These are phyloP conservation scores for Diceros bicornis DNA, from an alignment of 2,797 vertebrate genomes.

Conservation along the genomic window DNA sequence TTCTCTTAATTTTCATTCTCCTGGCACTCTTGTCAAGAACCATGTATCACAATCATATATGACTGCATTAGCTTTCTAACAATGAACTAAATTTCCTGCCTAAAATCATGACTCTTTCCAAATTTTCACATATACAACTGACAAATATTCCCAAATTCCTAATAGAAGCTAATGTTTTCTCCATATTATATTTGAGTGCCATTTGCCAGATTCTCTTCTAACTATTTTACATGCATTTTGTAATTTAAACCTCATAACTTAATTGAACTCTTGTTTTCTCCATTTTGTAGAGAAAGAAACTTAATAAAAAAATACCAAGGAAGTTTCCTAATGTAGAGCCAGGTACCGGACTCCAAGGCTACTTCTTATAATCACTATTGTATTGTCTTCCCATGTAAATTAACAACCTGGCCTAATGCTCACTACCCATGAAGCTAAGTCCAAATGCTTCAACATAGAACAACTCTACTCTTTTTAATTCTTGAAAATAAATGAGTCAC, in stretches of 20 bases:
- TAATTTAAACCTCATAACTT: not conserved
- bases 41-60: not conserved
- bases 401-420: not conserved
- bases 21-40: not conserved
- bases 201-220: constrained; percentile 51
- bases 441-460: not conserved
- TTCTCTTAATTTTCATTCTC: not conserved
- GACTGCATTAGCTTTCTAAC: not conserved
- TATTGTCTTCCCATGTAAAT: not conserved
- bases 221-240: not conserved
- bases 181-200: not conserved
- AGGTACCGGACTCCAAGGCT: not conserved
- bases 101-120: constrained; percentile 25
- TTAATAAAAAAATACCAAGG: not conserved
- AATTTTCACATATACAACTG: not conserved
- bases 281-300: not conserved
- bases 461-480: not conserved
- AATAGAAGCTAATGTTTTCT: not conserved
- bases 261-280: not conserved
- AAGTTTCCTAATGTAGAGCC: not conserved
- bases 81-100: not conserved
- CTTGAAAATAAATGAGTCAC: not conserved
- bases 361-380: not conserved
- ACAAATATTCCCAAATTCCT: constrained; percentile 12
- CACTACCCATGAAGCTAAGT: not conserved